Conservation (phyloP, 92 coral and sea anemone genomes). For the Ricordea florida region DNA sequence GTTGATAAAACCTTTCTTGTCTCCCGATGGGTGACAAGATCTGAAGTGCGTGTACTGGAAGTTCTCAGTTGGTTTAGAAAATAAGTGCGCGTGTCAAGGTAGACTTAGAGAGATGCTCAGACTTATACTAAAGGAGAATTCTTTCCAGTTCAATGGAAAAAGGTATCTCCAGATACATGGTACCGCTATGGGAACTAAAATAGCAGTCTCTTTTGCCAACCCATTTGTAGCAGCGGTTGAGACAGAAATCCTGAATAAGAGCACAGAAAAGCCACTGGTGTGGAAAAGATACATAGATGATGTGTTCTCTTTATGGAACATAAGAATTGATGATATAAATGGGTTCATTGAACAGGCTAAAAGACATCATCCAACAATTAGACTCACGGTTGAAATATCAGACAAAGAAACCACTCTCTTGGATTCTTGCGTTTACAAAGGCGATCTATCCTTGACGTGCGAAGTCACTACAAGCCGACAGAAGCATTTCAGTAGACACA, state of each 20-base stretch:
- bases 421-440: slow-evolving; percentile 17
- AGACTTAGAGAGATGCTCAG: too few species aligned
- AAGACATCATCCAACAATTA: background rate
- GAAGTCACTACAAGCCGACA: slow-evolving; percentile 14
- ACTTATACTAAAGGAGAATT: too few species aligned
- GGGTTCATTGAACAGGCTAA: slow-evolving; percentile 13
- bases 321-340: background rate
- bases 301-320: background rate
- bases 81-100: too few species aligned
- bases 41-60: too few species aligned
- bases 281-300: slow-evolving; percentile 19
- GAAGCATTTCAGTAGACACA: slow-evolving; percentile 18
- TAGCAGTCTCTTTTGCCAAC: background rate
- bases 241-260: background rate
- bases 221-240: background rate
- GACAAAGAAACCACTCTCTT: slow-evolving; percentile 4
- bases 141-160: background rate
- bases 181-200: background rate
- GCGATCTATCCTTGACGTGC: slow-evolving; percentile 18
- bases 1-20: too few species aligned
- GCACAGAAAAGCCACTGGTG: background rate
- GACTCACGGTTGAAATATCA: slow-evolving; percentile 3
- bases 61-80: too few species aligned
- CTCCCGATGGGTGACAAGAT: too few species aligned
- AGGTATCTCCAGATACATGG: slow-evolving; percentile 1